A percentile compares a stretch with the other conserved stretches of the same genome.
These are phyloP conservation scores for Xenopus petersii DNA, from an alignment of 2,797 vertebrate genomes.

Conservation along the genomic window DNA sequence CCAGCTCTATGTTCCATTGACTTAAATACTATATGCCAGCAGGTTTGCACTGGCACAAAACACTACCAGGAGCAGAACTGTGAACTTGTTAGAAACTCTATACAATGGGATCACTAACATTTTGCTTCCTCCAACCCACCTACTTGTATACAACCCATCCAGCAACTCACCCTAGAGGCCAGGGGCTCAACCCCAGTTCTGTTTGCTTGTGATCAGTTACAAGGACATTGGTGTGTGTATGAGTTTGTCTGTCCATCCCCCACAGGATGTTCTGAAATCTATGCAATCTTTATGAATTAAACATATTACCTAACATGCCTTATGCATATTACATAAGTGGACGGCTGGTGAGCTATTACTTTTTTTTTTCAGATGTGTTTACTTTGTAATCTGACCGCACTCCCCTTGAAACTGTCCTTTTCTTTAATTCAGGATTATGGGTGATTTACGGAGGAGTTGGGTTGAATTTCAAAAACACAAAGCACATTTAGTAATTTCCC, in stretches of 20 bases:
- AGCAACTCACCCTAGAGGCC: too few relatives aligned
- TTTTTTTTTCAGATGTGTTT: neutral
- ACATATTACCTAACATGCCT: neutral
- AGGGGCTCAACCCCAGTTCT: too few relatives aligned
- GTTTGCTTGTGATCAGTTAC: too few relatives aligned
- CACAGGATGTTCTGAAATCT: neutral
- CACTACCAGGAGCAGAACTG: too few relatives aligned
- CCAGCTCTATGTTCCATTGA: too few relatives aligned
- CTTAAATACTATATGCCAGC: too few relatives aligned
- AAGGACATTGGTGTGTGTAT: neutral
- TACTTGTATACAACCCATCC: too few relatives aligned
- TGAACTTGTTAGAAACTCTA: too few relatives aligned
- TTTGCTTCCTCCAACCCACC: too few relatives aligned
- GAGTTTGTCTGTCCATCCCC: too few relatives aligned
- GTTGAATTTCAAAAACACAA: neutral
- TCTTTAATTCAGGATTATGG: constrained; percentile 6
- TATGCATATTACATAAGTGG: neutral
- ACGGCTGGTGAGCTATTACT: neutral
- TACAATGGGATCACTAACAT: too few relatives aligned
- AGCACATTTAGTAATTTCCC: neutral
- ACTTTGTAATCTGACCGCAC: neutral
- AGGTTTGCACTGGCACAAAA: too few relatives aligned
- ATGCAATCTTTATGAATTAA: neutral
- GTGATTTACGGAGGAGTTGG: neutral
- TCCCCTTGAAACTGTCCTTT: constrained; percentile 1